A percentile compares a stretch with the other conserved stretches of the same genome.
phyloP scores from a whole-genome alignment of 2,113 vertebrate genomes.

The Pungitius pungitius region DNA sequence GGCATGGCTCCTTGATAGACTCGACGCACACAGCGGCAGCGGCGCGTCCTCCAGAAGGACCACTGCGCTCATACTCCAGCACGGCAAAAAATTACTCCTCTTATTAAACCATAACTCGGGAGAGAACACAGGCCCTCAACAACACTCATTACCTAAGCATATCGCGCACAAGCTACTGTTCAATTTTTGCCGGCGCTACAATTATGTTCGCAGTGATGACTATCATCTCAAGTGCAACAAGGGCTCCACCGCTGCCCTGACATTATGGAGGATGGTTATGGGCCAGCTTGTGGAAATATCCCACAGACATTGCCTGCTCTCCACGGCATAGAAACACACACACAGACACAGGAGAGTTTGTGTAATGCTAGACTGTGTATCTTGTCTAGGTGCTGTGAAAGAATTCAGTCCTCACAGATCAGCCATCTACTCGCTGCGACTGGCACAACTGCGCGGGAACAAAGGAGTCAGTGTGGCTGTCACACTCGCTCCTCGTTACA shows the following conservation, averaged over 20 bases:
- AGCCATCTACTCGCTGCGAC: slow-evolving; percentile 69
- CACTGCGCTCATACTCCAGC: slow-evolving; percentile 4
- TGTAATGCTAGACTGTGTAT: slow-evolving; percentile 37
- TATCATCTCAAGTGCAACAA: slow-evolving; percentile 70
- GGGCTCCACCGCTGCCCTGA: slow-evolving; percentile 43
- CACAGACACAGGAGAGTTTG: not conserved
- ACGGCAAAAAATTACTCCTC: slow-evolving; percentile 43
- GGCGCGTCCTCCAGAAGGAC: slow-evolving; percentile 11
- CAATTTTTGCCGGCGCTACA: slow-evolving; percentile 47
- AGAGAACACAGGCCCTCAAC: slow-evolving; percentile 35
- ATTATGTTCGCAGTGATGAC: slow-evolving; percentile 69
- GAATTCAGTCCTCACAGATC: slow-evolving; percentile 71
- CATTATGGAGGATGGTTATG: slow-evolving; percentile 51
- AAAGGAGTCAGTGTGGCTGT: slow-evolving; percentile 80
- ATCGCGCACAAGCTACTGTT: slow-evolving; percentile 37
- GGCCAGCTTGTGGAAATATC: slow-evolving; percentile 44
- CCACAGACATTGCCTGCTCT: slow-evolving; percentile 18
- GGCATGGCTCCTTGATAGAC: slow-evolving; percentile 22
- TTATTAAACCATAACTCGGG: slow-evolving; percentile 67
- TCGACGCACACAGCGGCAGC: not conserved
- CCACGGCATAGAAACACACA: not conserved
- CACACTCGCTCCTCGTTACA: slow-evolving; percentile 64
- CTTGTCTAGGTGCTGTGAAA: slow-evolving; percentile 59
- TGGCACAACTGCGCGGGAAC: slow-evolving; percentile 76
- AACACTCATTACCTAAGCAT: slow-evolving; percentile 53